Evolutionary conservation across 2,888 invertebrate genomes (phyloP), one percentile per base, ranked within the genome.

Genomic region (Callyntrura sp.): DNA sequence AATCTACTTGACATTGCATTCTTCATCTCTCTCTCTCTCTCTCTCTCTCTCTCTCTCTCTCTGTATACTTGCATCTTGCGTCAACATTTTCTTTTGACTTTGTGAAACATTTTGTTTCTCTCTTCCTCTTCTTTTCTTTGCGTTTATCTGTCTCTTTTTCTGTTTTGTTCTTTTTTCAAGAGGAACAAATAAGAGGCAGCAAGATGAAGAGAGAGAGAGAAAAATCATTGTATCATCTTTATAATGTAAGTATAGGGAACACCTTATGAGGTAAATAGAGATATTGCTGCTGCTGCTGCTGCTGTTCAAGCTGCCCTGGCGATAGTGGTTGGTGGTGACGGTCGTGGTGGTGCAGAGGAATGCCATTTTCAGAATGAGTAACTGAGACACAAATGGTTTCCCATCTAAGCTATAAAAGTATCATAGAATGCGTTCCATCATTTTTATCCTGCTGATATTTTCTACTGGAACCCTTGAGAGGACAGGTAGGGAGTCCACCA

Each of bases 351-450:
- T 57, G 35, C 28, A 70, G 51, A 89, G 90, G 90, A 90, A 90
- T 89, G 84, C 85, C 85, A 90, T 90, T 90, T 85, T 81, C 55
- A 57, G 90, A 85, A 90, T 90, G 90, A 90, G 70, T 85, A 81
- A 90, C 78, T 90, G 81, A 90, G 90, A 90, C 90, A 85, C 79
- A 85, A 85, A 90, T 90, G 65, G 76, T 55, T 87, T 88, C 62
- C 88, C 79, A 51, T 81, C 55, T 83, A 51, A n/a, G 20, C 85
- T 81, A 65, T 84, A 78, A 88, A 88, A 82, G 62, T 79, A 79
- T 65, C 43, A 45, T 57, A 81, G 62, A 85, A 20, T 85, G 60
- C 79, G 51, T 81, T 81, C 84, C 70, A 85, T 79, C 68, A 78
- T 35, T 5, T 51, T 73, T 14, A 51, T 55, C 84, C 73, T 43